Evolutionary conservation across 2,113 vertebrate species (phyloP).

Genomic region (Lutjanus erythropterus): DNA sequence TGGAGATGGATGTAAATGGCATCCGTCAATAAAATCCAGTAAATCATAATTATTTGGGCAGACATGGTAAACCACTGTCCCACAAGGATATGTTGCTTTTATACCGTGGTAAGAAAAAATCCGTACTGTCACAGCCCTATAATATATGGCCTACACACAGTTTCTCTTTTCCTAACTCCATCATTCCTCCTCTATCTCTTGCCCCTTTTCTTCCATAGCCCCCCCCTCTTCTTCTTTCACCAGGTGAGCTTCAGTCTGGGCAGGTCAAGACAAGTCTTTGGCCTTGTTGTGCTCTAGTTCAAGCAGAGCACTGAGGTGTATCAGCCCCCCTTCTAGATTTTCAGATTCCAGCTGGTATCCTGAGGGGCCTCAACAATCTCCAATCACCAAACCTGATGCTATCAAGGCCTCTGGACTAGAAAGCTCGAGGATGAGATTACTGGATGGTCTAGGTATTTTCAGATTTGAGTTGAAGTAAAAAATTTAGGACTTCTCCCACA

Average conservation of each 20-base stretch:
- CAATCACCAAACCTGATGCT: conserved; percentile 15
- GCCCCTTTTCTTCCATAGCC: background rate
- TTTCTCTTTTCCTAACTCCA: conserved; percentile 2
- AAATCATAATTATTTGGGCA: too few relatives aligned
- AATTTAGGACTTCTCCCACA: too few relatives aligned
- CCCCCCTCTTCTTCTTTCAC: conserved; percentile 17
- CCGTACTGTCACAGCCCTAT: too few relatives aligned
- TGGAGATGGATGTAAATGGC: too few relatives aligned
- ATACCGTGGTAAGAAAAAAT: too few relatives aligned
- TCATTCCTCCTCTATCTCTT: conserved; percentile 7
- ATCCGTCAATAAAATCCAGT: too few relatives aligned
- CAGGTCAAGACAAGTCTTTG: conserved; percentile 68
- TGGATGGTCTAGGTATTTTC: background rate
- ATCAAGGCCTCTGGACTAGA: conserved; percentile 10
- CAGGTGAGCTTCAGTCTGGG: conserved; percentile 55
- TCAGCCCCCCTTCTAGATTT: conserved; percentile 33
- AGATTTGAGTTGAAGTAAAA: too few relatives aligned
- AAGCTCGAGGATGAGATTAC: conserved; percentile 5
- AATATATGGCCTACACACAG: too few relatives aligned
- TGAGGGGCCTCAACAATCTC: conserved; percentile 4
- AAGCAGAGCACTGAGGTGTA: conserved; percentile 50
- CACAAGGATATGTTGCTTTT: too few relatives aligned
- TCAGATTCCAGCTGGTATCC: conserved; percentile 31
- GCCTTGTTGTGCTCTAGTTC: conserved; percentile 50
- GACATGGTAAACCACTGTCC: too few relatives aligned